Conservation (phyloP, 2,113 vertebrate genomes). For the Sterna hirundo region DNA sequence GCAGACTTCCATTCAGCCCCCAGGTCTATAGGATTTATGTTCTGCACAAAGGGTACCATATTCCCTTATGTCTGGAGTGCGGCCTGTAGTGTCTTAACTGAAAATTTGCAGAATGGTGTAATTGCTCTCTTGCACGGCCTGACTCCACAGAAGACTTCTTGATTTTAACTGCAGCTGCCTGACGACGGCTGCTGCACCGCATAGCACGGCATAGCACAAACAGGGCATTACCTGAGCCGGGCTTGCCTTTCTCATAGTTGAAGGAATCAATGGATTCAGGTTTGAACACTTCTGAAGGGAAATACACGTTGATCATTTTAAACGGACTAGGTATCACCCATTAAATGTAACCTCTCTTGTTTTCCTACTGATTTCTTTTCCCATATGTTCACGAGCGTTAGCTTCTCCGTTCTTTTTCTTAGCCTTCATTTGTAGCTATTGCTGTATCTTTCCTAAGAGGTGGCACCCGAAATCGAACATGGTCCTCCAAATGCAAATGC, state of each 20-base stretch:
- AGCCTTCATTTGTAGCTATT: conserved; percentile 14
- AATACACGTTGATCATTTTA: background rate
- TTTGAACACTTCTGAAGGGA: background rate
- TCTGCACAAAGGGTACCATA: background rate
- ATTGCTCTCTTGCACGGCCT: background rate
- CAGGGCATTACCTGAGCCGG: background rate
- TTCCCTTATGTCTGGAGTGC: background rate
- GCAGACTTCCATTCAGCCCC: background rate
- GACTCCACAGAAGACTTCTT: background rate
- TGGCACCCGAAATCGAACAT: background rate
- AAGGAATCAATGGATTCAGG: background rate
- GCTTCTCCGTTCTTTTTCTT: background rate
- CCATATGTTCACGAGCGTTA: background rate
- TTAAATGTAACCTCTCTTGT: background rate
- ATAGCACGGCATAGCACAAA: background rate
- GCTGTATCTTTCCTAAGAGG: background rate
- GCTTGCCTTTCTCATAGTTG: background rate
- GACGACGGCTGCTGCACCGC: background rate
- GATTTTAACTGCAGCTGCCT: background rate
- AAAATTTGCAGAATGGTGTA: background rate
- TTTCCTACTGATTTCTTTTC: background rate
- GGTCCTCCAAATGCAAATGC: conserved; percentile 37
- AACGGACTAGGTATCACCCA: background rate
- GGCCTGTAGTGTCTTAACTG: background rate
- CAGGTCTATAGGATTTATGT: background rate